Evolutionary conservation across 2,113 vertebrate species (phyloP).

Genomic region (Argyrosomus japonicus): DNA sequence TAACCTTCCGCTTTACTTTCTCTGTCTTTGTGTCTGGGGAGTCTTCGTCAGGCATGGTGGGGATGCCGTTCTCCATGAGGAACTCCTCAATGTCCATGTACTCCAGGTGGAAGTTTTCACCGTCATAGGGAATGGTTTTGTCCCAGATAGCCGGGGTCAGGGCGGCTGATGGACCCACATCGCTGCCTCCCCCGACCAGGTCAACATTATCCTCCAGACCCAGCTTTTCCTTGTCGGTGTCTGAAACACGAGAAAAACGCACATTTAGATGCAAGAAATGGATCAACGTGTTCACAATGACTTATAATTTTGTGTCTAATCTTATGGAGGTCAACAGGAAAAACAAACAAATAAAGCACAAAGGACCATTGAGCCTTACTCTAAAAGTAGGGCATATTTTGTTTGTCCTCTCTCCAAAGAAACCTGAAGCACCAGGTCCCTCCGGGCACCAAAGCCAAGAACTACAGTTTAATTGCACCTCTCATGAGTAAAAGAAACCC

Average conservation of each 20-base stretch:
- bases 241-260: slow-evolving; percentile 61
- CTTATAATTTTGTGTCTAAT: neutral
- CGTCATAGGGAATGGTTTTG: slow-evolving; percentile 94
- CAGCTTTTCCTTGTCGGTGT: slow-evolving; percentile 82
- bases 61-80: slow-evolving; percentile 94
- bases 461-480: neutral
- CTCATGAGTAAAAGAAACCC: neutral
- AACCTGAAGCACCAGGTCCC: neutral
- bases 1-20: slow-evolving; percentile 10
- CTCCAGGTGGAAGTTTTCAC: slow-evolving; percentile 95
- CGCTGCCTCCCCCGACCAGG: slow-evolving; percentile 58
- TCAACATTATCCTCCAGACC: slow-evolving; percentile 52
- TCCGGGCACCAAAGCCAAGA: neutral
- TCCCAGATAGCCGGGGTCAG: slow-evolving; percentile 97
- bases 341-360: neutral
- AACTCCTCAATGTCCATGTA: slow-evolving; percentile 99
- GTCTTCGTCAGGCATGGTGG: slow-evolving; percentile 79
- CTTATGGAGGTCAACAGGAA: too few species aligned
- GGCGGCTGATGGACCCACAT: slow-evolving; percentile 91
- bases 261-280: neutral
- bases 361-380: neutral
- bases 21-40: slow-evolving; percentile 59
- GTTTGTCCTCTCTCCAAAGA: neutral
- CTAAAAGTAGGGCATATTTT: neutral
- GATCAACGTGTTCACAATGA: neutral